Conservation (phyloP, 2,113 vertebrate species). For the Xenotilapia longispinis region DNA sequence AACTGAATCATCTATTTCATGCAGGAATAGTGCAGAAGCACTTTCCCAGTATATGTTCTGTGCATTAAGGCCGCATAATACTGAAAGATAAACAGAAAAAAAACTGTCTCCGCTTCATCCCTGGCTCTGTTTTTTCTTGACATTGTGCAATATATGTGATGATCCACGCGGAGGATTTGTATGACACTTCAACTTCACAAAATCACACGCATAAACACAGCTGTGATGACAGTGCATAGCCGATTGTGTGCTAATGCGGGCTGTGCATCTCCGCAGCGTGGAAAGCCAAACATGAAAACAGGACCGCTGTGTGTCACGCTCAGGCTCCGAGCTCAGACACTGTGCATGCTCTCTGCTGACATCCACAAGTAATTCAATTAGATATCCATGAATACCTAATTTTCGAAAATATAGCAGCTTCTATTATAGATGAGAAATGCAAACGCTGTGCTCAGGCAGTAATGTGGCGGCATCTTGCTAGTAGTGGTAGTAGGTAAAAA, state of each 20-base stretch:
- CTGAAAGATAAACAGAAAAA: neutral
- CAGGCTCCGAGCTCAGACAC: neutral
- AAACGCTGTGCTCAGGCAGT: neutral
- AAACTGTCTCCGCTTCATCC: neutral
- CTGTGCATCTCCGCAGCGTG: neutral
- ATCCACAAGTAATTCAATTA: slow-evolving; percentile 16
- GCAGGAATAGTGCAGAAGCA: neutral
- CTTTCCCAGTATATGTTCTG: neutral
- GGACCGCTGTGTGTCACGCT: neutral
- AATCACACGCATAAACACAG: neutral
- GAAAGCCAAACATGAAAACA: slow-evolving; percentile 6
- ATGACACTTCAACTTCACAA: neutral
- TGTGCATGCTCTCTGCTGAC: neutral
- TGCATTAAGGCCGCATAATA: neutral
- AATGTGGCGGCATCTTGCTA: neutral
- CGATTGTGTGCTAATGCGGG: neutral
- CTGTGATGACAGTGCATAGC: neutral
- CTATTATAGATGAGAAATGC: neutral
- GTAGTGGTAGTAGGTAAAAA: neutral
- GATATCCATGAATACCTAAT: neutral
- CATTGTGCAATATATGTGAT: neutral
- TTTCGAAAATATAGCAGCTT: neutral
- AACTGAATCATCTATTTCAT: neutral
- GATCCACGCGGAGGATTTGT: neutral
- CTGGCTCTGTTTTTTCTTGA: neutral